Evolutionary conservation across 53 echinoderm and acorn worm species (phyloP).

Genomic region (Astropecten irregularis): DNA sequence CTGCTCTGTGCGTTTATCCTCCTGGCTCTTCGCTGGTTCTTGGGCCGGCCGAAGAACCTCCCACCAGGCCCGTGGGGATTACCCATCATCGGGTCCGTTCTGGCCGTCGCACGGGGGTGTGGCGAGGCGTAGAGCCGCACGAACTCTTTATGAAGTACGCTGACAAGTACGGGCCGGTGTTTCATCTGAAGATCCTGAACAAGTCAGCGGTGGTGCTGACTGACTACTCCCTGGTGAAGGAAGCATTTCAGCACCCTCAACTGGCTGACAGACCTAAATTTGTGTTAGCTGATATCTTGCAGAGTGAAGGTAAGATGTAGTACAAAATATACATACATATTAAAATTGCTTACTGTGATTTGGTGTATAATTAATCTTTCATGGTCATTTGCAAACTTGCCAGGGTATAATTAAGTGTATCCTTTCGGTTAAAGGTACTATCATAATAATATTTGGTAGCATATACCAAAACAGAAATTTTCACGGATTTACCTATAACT

Average conservation of each 20-base stretch:
- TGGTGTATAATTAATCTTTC: too few relatives aligned
- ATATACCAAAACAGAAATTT: too few relatives aligned
- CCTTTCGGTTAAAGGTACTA: too few relatives aligned
- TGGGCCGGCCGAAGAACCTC: constrained; percentile 57
- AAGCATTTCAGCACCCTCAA: constrained; percentile 35
- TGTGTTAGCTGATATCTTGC: too few relatives aligned
- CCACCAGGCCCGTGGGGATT: constrained; percentile 90
- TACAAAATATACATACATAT: too few relatives aligned
- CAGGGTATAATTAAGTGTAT: too few relatives aligned
- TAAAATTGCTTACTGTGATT: too few relatives aligned
- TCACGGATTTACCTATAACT: too few relatives aligned
- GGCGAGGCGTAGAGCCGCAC: constrained; percentile 21
- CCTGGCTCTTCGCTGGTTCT: constrained; percentile 67
- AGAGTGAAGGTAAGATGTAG: too few relatives aligned
- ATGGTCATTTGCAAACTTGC: too few relatives aligned
- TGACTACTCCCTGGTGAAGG: neutral
- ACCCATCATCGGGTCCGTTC: constrained; percentile 66
- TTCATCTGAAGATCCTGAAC: neutral
- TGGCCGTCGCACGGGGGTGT: neutral
- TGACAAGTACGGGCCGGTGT: constrained; percentile 12
- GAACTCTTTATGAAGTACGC: constrained; percentile 3
- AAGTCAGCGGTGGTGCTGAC: neutral
- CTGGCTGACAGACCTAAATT: constrained; percentile 10
- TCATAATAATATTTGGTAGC: too few relatives aligned
- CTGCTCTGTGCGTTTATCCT: neutral